Base-by-base conservation (phyloP, 2,888 invertebrate genomes). In the Pterobdella sp. region DNA sequence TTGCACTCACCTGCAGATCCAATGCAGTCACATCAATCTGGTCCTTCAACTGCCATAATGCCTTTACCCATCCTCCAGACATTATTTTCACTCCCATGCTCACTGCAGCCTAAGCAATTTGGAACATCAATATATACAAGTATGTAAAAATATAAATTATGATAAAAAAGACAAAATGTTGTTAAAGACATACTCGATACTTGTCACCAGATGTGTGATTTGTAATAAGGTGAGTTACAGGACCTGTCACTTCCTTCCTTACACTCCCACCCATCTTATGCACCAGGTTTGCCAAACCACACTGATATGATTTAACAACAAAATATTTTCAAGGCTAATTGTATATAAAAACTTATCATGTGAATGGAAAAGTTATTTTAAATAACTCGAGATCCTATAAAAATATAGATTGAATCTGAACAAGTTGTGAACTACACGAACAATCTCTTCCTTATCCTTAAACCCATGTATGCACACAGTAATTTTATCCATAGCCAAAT, bases 251-350 rank as follows among this genome's bases (percentile, higher is more conserved):
- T 82, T 95, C 93, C 85, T 91, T 92, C 77, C 94, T 88, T 81
- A 95, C 91, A 80, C 93, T 93, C 68, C 95, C 96, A 79, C 94
- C 94, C 95, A 96, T 95, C 83, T 91, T 90, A 86, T 95, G 95
- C 79, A 95, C 91, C 83, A 93, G 87, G 79, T 90, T 90, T 79
- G 93, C 91, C 83, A 94, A 87, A 84, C 88, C 89, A 80, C 90
- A 90, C 94, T 94, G 85, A 26, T 56, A n/a, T n/a, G n/a, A n/a
- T n/a, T n/a, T n/a, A n/a, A n/a, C n/a, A n/a, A n/a, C n/a, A n/a
- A n/a, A n/a, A n/a, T n/a, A n/a, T n/a, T n/a, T n/a, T n/a, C n/a
- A n/a, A n/a, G n/a, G n/a, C n/a, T n/a, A n/a, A n/a, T n/a, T n/a
- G n/a, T n/a, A n/a, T n/a, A n/a, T n/a, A n/a, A n/a, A n/a, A n/a